A percentile compares a stretch with the other conserved stretches of the same genome.
Evolutionary conservation across 2,113 vertebrate species (phyloP).

Genomic region (Scomber japonicus): DNA sequence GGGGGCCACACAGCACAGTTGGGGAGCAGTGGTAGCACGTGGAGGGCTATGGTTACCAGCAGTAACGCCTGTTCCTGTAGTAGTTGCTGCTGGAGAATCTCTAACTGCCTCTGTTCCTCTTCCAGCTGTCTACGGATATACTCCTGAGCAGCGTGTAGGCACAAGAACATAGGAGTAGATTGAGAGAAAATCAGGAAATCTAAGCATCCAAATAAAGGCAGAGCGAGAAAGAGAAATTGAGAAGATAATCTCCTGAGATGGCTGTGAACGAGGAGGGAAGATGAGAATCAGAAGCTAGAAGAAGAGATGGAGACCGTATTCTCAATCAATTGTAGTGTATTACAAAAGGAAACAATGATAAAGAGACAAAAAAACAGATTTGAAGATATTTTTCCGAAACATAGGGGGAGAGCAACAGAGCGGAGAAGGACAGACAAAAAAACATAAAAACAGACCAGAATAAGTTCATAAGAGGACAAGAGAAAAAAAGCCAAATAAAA

Average conservation of each 20-base stretch:
- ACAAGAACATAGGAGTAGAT: conserved; percentile 55
- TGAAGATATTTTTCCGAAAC: conserved; percentile 28
- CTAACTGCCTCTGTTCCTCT: conserved; percentile 99
- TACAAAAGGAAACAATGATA: conserved; percentile 23
- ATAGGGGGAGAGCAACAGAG: conserved; percentile 14
- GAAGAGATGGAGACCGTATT: conserved; percentile 18
- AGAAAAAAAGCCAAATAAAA: conserved; percentile 10
- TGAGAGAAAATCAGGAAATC: conserved; percentile 47
- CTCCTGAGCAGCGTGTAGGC: conserved; percentile 89
- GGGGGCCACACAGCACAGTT: conserved; percentile 63
- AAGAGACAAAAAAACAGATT: conserved; percentile 2
- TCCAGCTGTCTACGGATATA: conserved; percentile 99
- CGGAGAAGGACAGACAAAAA: neutral
- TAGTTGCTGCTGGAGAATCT: conserved; percentile 99
- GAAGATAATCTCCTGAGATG: conserved; percentile 36
- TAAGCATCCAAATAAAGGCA: conserved; percentile 19
- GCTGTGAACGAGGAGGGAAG: conserved; percentile 32
- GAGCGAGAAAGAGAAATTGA: conserved; percentile 3
- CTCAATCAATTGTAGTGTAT: conserved; percentile 20
- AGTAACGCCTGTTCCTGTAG: conserved; percentile 98
- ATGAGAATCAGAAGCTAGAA: conserved; percentile 12
- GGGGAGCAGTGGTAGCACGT: conserved; percentile 31
- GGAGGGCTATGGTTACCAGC: conserved; percentile 91
- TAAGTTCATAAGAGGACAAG: conserved; percentile 32
- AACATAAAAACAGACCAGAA: conserved; percentile 15